Evolutionary conservation across 2,797 vertebrate genomes (phyloP).

Genomic region (Okamejei kenojei): DNA sequence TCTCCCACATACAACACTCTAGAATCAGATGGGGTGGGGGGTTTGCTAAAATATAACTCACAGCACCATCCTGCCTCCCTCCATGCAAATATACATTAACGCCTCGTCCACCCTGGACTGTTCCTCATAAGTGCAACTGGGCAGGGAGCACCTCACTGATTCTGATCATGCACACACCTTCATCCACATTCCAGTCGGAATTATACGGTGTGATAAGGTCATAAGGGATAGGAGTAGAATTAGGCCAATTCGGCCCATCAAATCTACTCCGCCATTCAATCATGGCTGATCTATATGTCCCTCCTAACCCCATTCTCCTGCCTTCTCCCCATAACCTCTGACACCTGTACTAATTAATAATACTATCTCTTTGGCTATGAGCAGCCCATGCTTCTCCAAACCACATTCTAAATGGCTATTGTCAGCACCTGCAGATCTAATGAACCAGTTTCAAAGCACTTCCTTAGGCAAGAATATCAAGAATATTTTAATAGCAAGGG

Average conservation of each 20-base stretch:
- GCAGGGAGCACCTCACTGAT: background rate
- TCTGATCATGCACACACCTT: background rate
- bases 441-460: background rate
- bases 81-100: background rate
- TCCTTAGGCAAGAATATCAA: background rate
- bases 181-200: background rate
- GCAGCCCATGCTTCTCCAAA: too few species aligned
- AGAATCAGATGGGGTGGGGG: background rate
- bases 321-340: too few species aligned
- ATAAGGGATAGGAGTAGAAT: too few species aligned
- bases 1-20: background rate
- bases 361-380: too few species aligned
- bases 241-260: too few species aligned
- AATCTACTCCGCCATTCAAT: too few species aligned
- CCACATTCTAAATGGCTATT: background rate
- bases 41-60: background rate
- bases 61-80: too few species aligned
- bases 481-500: background rate
- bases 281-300: background rate
- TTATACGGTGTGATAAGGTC: background rate
- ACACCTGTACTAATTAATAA: too few species aligned
- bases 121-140: background rate
- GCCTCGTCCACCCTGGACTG: background rate
- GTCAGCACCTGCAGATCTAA: background rate
- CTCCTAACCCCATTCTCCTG: background rate